Base-by-base conservation (phyloP, 1,140 invertebrate genomes). In the Bombus soroeensis region DNA sequence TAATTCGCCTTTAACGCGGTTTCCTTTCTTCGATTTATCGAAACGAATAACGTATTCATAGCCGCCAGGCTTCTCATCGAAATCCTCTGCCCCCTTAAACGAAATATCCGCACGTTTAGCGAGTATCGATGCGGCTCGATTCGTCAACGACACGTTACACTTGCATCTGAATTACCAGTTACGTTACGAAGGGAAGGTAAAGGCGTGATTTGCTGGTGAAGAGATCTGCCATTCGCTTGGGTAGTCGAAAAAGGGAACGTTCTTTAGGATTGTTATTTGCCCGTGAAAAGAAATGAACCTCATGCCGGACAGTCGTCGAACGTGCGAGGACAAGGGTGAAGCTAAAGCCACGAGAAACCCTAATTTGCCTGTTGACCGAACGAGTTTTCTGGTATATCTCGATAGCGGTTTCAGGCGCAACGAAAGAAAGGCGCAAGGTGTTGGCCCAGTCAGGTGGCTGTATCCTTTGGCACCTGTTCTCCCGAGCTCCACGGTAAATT, bases 401-500 rank as follows among this genome's bases (percentile, higher is more conserved):
- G 73, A 82, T 72, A 76, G 64, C 25, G 81, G 78, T 37, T 53
- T 39, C 39, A 41, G n/a, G 34, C 73, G 28, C 43, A 74, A 79
- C 71, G 76, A 89, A 91, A 89, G 88, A 88, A 88, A 86, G 87
- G 86, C 83, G 88, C 92, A 94, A 93, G 92, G 91, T 93, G 93
- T 88, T 86, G 76, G 25, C 85, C 25, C 39, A 86, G 93, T 93
- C 93, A 93, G 92, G 91, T 93, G 93, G 92, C 88, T 82, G 83
- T 92, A 85, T 82, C 81, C 81, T 83, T 34, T 25, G 82, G 87
- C 93, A 94, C 93, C 93, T 94, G 93, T 94, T 91, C 88, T 64
- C 64, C 32, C 74, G 77, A 28, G 81, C 76, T 85, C 15, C 12
- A 8, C 39, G 1, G 57, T 82, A 34, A 81, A 78, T 53, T 68